These are phyloP conservation scores for Physocephala rufipes DNA, from an alignment of 2,888 invertebrate species.

Conservation along the genomic window DNA sequence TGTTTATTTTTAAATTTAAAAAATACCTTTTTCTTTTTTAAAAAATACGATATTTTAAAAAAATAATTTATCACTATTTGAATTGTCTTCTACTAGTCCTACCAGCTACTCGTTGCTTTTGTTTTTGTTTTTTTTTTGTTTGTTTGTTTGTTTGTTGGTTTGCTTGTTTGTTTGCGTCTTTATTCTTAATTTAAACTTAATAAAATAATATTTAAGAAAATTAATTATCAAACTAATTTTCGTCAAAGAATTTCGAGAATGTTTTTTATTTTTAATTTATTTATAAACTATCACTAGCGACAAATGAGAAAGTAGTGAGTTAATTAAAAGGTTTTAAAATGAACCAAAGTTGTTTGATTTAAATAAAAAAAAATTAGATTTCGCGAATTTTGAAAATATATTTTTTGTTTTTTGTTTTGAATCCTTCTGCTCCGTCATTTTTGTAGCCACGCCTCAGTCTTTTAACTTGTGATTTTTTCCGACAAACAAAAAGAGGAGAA, in stretches of 20 bases:
- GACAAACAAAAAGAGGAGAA: not conserved
- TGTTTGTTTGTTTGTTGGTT: slow-evolving; percentile 49
- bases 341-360: not conserved
- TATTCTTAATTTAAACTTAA: not conserved
- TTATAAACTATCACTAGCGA: slow-evolving; percentile 42
- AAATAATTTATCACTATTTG: slow-evolving; percentile 56
- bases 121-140: slow-evolving; percentile 47
- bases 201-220: slow-evolving; percentile 49
- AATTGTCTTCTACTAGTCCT: slow-evolving; percentile 38
- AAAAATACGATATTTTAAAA: slow-evolving; percentile 43
- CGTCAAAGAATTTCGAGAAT: not conserved
- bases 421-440: slow-evolving; percentile 36
- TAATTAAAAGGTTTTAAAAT: slow-evolving; percentile 1
- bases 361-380: slow-evolving; percentile 1
- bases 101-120: too few relatives aligned
- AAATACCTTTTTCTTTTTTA: slow-evolving; percentile 34
- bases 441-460: slow-evolving; percentile 38
- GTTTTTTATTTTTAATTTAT: slow-evolving; percentile 3
- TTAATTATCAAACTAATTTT: slow-evolving; percentile 31
- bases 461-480: slow-evolving; percentile 44
- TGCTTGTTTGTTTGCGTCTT: slow-evolving; percentile 42
- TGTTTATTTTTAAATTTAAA: slow-evolving; percentile 42
- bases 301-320: slow-evolving; percentile 39
- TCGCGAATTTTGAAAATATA: slow-evolving; percentile 33
- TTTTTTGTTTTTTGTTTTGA: slow-evolving; percentile 41